Conservation (phyloP, 2,797 vertebrate genomes). For the Sebastes dallii region DNA sequence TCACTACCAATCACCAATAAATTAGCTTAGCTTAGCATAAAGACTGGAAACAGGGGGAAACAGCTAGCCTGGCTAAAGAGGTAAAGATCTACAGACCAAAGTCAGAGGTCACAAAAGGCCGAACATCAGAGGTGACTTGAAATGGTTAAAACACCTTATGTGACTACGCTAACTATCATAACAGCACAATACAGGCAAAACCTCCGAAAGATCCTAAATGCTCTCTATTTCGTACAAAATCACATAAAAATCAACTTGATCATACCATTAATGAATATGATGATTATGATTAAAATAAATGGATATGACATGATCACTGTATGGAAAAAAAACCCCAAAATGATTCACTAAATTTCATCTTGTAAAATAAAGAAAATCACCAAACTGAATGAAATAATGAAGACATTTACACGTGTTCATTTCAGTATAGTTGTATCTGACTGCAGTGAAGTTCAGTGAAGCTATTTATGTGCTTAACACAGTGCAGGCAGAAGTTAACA, state of each 20-base stretch:
- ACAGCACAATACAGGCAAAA: neutral
- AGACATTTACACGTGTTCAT: neutral
- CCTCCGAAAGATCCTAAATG: neutral
- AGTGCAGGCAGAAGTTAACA: neutral
- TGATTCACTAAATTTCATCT: neutral
- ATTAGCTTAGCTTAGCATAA: neutral
- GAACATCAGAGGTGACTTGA: neutral
- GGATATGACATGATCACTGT: neutral
- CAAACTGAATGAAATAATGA: neutral
- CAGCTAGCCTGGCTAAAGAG: neutral
- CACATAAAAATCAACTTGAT: neutral
- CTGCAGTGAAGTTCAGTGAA: neutral
- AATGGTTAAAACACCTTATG: neutral
- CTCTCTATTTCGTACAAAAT: neutral
- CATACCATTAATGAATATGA: neutral
- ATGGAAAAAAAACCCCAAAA: neutral
- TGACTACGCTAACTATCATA: neutral
- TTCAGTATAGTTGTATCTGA: neutral
- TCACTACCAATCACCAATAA: neutral
- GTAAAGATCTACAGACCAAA: neutral
- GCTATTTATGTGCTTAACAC: neutral
- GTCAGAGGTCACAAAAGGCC: neutral
- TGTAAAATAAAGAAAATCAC: neutral
- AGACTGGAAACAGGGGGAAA: too few relatives aligned
- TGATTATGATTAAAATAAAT: neutral